phyloP scores from a whole-genome alignment of 2,113 vertebrate genomes.

The Blennius ocellaris region DNA sequence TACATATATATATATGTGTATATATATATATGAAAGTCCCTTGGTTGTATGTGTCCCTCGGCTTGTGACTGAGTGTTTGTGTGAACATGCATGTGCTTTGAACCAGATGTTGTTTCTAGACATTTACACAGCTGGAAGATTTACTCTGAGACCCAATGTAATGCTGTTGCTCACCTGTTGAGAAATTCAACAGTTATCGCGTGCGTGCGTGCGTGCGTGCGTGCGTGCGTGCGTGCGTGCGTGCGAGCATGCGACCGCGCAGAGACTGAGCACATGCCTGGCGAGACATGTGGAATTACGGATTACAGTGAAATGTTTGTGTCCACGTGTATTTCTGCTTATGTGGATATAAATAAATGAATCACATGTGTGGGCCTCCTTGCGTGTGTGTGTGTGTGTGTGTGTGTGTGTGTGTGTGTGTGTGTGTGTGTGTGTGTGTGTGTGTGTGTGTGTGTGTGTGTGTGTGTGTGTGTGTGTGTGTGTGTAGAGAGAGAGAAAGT shows the following conservation, averaged over 20 bases:
- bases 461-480: slow-evolving; percentile 8
- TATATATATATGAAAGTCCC: too few species aligned
- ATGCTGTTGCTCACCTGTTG: slow-evolving; percentile 49
- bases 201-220: not conserved
- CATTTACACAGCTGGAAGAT: slow-evolving; percentile 70
- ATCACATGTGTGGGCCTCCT: slow-evolving; percentile 23
- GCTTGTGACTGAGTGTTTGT: slow-evolving; percentile 6
- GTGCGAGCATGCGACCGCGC: too few species aligned
- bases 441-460: not conserved
- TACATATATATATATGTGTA: too few species aligned
- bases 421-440: not conserved
- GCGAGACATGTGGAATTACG: slow-evolving; percentile 51
- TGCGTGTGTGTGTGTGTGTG: not conserved
- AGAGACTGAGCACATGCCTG: slow-evolving; percentile 27
- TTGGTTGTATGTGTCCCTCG: slow-evolving; percentile 26
- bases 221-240: not conserved
- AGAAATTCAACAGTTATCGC: slow-evolving; percentile 21
- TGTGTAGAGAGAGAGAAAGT: slow-evolving; percentile 8
- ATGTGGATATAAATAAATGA: slow-evolving; percentile 58
- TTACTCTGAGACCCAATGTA: slow-evolving; percentile 46
- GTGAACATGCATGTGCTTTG: slow-evolving; percentile 13
- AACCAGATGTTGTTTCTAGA: slow-evolving; percentile 44
- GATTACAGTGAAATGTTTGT: slow-evolving; percentile 49
- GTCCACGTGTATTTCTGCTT: slow-evolving; percentile 25
- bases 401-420: slow-evolving; percentile 8